Evolutionary conservation across 2,888 invertebrate species (phyloP).

Genomic region (Nymphalis c-album): DNA sequence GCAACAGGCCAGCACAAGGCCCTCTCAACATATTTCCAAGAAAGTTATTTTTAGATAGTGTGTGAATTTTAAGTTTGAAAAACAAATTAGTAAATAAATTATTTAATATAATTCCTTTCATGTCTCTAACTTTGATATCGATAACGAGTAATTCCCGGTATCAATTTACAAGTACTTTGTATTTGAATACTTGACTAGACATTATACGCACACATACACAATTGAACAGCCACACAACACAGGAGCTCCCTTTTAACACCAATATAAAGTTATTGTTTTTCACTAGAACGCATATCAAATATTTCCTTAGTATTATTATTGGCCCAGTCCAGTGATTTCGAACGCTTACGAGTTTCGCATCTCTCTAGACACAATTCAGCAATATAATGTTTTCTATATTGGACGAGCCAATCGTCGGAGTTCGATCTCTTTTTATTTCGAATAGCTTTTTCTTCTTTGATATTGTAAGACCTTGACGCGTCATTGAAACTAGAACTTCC

Average conservation of each 20-base stretch:
- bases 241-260: constrained; percentile 19
- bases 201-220: constrained; percentile 27
- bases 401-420: constrained; percentile 67
- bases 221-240: constrained; percentile 25
- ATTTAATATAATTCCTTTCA: constrained; percentile 1
- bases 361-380: constrained; percentile 40
- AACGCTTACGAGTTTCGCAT: constrained; percentile 45
- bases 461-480: constrained; percentile 33
- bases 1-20: too few species aligned
- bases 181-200: constrained; percentile 38
- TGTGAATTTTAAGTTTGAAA: neutral
- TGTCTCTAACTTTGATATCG: neutral
- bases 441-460: constrained; percentile 26
- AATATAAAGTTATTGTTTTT: constrained; percentile 33
- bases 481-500: constrained; percentile 50
- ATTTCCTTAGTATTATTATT: constrained; percentile 6
- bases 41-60: too few species aligned
- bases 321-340: constrained; percentile 60
- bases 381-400: constrained; percentile 52
- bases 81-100: neutral
- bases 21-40: too few species aligned
- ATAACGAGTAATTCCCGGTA: constrained; percentile 14
- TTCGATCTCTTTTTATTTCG: constrained; percentile 55
- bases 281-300: constrained; percentile 32
- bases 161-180: constrained; percentile 18